Conservation (phyloP, 1,140 invertebrate species). For the Trypoxylus dichotomus region DNA sequence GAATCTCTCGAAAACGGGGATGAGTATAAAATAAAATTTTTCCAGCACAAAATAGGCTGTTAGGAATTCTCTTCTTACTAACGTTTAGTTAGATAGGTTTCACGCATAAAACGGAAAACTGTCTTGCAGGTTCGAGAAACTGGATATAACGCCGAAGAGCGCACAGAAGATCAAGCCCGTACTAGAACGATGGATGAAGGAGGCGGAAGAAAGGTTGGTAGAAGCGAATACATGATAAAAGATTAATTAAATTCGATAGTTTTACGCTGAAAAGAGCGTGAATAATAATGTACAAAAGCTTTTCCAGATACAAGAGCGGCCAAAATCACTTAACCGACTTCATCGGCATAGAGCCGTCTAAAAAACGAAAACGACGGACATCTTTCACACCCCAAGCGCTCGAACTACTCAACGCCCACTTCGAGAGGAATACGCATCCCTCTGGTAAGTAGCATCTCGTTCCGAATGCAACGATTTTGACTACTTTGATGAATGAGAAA, state of each 20-base stretch:
- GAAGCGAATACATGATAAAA: neutral
- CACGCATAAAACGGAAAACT: neutral
- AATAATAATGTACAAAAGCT: conserved; percentile 38
- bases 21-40: too few species aligned
- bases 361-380: conserved; percentile 93
- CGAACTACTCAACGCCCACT: conserved; percentile 92
- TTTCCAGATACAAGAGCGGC: conserved; percentile 82
- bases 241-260: neutral
- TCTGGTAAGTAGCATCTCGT: conserved; percentile 71
- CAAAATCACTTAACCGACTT: conserved; percentile 93
- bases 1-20: too few species aligned
- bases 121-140: conserved; percentile 91
- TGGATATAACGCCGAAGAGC: conserved; percentile 99
- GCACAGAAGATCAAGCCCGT: conserved; percentile 99
- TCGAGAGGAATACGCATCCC: conserved; percentile 96
- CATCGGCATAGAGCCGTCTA: conserved; percentile 93
- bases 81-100: neutral
- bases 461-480: neutral
- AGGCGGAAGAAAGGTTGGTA: conserved; percentile 93
- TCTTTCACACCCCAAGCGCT: conserved; percentile 96
- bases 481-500: too few species aligned
- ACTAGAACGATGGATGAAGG: conserved; percentile 96
- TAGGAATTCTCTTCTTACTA: too few species aligned
- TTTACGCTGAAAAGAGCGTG: neutral
- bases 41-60: too few species aligned